phyloP scores from a whole-genome alignment of 1,140 invertebrate genomes.

The Tribolium castaneum region DNA sequence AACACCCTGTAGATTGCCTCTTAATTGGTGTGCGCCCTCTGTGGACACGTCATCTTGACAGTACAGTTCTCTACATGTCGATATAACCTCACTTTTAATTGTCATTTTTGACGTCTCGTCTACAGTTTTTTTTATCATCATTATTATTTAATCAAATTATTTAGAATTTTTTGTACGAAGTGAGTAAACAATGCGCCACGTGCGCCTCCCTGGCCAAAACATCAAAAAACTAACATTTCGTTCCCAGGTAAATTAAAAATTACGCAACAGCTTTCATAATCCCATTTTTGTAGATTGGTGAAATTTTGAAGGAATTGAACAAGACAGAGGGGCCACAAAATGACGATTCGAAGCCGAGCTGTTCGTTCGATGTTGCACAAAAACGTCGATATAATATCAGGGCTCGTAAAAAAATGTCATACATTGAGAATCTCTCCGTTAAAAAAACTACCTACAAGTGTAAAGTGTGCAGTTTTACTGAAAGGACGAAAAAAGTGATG shows the following conservation, averaged over 20 bases:
- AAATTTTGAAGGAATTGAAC: conserved; percentile 4
- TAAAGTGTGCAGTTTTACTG: conserved; percentile 26
- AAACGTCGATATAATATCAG: conserved; percentile 6
- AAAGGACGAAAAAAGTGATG: conserved; percentile 33
- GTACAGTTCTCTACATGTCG: background rate
- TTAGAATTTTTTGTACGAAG: background rate
- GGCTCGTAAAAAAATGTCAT: background rate
- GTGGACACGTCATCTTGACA: background rate
- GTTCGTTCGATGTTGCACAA: background rate
- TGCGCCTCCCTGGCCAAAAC: conserved; percentile 29
- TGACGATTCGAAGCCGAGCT: too few species aligned
- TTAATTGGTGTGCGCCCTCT: background rate
- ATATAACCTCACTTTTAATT: background rate
- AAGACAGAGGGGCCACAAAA: too few species aligned
- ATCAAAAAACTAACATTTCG: conserved; percentile 40
- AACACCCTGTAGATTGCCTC: background rate
- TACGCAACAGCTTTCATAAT: background rate
- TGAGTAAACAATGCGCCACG: conserved; percentile 36
- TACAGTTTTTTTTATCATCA: background rate
- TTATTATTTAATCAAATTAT: background rate
- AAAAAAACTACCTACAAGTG: conserved; percentile 29
- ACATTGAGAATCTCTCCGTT: background rate
- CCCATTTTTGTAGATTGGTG: conserved; percentile 38
- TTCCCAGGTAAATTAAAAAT: conserved; percentile 16
- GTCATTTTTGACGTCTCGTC: background rate